A percentile compares a stretch with the other conserved stretches of the same genome.
Evolutionary conservation across 2,797 vertebrate genomes (phyloP).

Genomic region (Anas bernieri): DNA sequence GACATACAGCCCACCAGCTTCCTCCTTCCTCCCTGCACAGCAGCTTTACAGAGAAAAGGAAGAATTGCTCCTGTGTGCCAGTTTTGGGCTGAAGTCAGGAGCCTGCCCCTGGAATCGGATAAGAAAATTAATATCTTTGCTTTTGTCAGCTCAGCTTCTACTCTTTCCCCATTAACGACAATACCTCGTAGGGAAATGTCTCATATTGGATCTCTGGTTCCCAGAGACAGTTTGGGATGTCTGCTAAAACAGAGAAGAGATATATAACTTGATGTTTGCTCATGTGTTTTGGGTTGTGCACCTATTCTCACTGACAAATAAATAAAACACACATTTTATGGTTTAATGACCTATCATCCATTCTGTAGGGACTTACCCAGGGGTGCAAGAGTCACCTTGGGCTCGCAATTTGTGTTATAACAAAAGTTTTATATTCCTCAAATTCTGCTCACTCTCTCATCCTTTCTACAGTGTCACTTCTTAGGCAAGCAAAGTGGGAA

Average conservation of each 20-base stretch:
- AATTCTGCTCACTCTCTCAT: not conserved
- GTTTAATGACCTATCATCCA: not conserved
- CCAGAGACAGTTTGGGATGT: not conserved
- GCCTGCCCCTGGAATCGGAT: not conserved
- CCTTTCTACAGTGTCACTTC: not conserved
- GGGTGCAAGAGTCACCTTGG: not conserved
- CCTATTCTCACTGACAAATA: not conserved
- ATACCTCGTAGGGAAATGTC: fast-evolving
- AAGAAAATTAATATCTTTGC: not conserved
- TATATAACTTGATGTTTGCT: not conserved
- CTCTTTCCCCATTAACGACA: not conserved
- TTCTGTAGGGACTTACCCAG: not conserved
- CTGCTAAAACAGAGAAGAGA: not conserved
- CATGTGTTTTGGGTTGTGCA: not conserved
- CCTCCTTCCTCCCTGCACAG: not conserved
- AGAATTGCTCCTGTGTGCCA: fast-evolving
- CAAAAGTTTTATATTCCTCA: not conserved
- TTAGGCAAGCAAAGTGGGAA: too few species aligned
- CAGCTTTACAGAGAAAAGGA: not conserved
- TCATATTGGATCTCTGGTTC: not conserved
- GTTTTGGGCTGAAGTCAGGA: not conserved
- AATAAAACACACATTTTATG: not conserved
- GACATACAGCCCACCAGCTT: not conserved
- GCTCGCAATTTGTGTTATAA: not conserved
- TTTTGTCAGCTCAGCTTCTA: not conserved